Base-by-base conservation (phyloP, 2,888 invertebrate species). In the Spisula solida region DNA sequence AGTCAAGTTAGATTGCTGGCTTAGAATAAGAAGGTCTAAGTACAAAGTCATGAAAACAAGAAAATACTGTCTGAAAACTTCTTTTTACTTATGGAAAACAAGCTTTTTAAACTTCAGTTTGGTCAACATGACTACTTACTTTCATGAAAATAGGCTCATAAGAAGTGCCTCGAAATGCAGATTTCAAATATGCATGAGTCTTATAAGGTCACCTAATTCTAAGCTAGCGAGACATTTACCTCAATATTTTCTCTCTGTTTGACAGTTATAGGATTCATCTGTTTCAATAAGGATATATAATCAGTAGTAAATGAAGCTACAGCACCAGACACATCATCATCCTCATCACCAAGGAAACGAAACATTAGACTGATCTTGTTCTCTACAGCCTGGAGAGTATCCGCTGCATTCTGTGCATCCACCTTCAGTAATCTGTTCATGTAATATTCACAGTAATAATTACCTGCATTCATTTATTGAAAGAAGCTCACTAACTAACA, bases 301-400 rank as follows among this genome's bases (percentile, higher is more conserved):
- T 97, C 97, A 81, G 97, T 96, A 31, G 97, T 96, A 94, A 97
- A 97, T n/a, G 97, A 96, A 48, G 96, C 94, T 41, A 97, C 97
- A 25, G 97, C 96, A 20, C 96, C 95, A 0, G 97, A 97, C 0
- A 97, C 97, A 93, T 97, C 97, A 93, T 97, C 97, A 94, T 97
- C 97, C 78, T 97, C 97, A 94, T 97, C 96, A 75, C 96, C 96
- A 78, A 97, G 95, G 93, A 97, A 97, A 86, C 96, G 95, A 34
- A 97, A 95, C 94, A 97, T 94, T 70, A 97, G 94, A 0, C 96
- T 96, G 66, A 97, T 94, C 94, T 97, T 97, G 82, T 94, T 94
- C 90, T 97, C 97, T 55, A 97, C 93, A 0, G 96, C 95, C 75
- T 92, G 87, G 16, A 95, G 91, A 8, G 95, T 93, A 8, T 93